Evolutionary conservation across 2,888 invertebrate genomes (phyloP), one percentile per base, ranked within the genome.

Genomic region (Lumbricus terrestris): DNA sequence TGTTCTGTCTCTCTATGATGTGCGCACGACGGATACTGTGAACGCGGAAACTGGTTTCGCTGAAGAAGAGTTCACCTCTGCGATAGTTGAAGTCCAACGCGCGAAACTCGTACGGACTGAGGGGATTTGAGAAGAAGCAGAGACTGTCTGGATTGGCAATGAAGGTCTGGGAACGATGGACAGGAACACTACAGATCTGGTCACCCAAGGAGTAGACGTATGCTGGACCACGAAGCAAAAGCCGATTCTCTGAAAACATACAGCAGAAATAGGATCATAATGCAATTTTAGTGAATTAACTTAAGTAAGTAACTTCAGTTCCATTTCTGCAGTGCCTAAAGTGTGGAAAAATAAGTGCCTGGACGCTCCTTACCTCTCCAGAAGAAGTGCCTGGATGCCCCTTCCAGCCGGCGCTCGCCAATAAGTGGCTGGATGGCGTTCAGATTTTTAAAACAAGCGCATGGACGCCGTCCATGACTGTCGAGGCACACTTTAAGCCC

Each of bases 131-230:
- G 82, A 91, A 92, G 90, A 92, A 91, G 34, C 92, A 92, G 35
- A 82, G 82, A 20, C 85, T 83, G 89, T 91, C 90, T 0, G 91
- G 89, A n/a, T 88, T 54, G 18, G 89, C 29, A 29, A 88, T 42
- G n/a, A 37, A 23, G n/a, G 88, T 82, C 88, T 91, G 89, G 29
- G 91, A 90, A 15, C 90, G 89, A 82, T 91, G 90, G 47, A 91
- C 88, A 16, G 90, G 82, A n/a, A 91, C 88, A 15, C 90, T 47
- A 82, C 92, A 92, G 34, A 92, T 83, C 23, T 91, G 85, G 90
- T 92, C 91, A 20, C 91, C 91, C 37, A 91, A 82, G 13, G 92
- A 90, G 85, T 92, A 92, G 69, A 92, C 89, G 85, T 90, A 91
- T 38, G 91, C 54, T 23, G 91, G 89, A 11, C 91, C 91, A 23